Percentiles rank a stretch among this genome's conserved stretches.
Conservation (phyloP, 2,888 invertebrate genomes). For the Nymphalis polychloros region DNA sequence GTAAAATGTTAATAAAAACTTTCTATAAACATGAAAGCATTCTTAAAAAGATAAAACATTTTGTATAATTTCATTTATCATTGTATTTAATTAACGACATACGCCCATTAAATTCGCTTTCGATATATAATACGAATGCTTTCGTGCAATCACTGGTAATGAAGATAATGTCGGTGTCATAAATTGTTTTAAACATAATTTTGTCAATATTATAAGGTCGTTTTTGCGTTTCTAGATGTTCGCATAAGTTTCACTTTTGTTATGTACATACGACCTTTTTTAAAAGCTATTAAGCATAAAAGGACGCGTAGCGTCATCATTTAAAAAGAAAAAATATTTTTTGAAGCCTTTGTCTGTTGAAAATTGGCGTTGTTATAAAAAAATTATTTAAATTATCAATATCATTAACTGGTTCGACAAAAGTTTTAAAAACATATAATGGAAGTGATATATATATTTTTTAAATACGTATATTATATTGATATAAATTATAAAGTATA, state of each 20-base stretch:
- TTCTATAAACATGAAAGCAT: conserved; percentile 19
- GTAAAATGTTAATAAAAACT: conserved; percentile 19
- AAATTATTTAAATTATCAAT: too few species aligned
- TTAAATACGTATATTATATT: too few species aligned
- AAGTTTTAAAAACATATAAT: too few species aligned
- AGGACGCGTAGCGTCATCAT: neutral
- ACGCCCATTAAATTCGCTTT: conserved; percentile 31
- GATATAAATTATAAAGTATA: too few species aligned
- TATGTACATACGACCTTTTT: too few species aligned
- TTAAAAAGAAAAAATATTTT: conserved; percentile 11
- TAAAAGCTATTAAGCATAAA: neutral
- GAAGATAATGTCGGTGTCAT: neutral
- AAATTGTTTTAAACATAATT: neutral
- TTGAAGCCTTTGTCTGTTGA: too few species aligned
- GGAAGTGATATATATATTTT: too few species aligned
- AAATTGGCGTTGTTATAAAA: too few species aligned
- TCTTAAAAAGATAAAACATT: conserved; percentile 13
- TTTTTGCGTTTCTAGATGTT: too few species aligned
- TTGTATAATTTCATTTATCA: conserved; percentile 8
- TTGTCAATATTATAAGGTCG: neutral
- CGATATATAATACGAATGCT: conserved; percentile 22
- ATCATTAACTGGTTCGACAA: too few species aligned
- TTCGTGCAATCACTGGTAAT: conserved; percentile 16
- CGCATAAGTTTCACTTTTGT: too few species aligned
- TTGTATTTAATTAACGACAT: conserved; percentile 26